These are phyloP conservation scores for Agapornis canus DNA, from an alignment of 2,797 vertebrate species.

Conservation along the genomic window DNA sequence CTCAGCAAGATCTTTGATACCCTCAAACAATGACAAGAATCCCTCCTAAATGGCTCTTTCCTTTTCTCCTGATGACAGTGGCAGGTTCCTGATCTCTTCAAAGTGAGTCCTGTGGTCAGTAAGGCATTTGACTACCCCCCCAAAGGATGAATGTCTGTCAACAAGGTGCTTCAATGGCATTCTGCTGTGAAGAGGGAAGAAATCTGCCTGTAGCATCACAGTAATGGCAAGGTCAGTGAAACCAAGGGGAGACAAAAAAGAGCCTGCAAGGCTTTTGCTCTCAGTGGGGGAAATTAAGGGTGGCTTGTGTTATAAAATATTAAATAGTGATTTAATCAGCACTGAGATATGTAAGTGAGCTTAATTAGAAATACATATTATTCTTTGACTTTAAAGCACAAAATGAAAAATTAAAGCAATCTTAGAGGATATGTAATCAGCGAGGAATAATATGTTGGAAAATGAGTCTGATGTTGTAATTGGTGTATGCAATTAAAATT, in stretches of 20 bases:
- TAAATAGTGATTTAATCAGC: slow-evolving; percentile 79
- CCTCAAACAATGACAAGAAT: not conserved
- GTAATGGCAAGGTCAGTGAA: slow-evolving; percentile 50
- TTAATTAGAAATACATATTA: slow-evolving; percentile 83
- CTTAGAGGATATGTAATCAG: slow-evolving; percentile 79
- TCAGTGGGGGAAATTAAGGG: slow-evolving; percentile 67
- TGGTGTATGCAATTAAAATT: slow-evolving; percentile 81
- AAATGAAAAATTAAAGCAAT: slow-evolving; percentile 83
- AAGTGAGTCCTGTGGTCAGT: not conserved
- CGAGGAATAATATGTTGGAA: slow-evolving; percentile 77
- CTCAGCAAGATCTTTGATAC: not conserved
- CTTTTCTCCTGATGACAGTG: not conserved
- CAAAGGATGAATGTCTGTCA: slow-evolving; percentile 2
- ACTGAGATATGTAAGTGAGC: slow-evolving; percentile 72
- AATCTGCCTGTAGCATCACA: not conserved
- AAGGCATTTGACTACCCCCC: not conserved
- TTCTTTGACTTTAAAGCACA: slow-evolving; percentile 81
- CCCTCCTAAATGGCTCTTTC: not conserved
- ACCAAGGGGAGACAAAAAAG: not conserved
- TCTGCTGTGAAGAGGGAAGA: slow-evolving; percentile 25
- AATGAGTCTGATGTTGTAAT: slow-evolving; percentile 81
- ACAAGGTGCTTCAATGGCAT: slow-evolving; percentile 22
- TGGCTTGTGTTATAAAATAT: slow-evolving; percentile 76
- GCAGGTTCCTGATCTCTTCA: not conserved
- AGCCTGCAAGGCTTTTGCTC: slow-evolving; percentile 18